Conservation (phyloP, 2,797 vertebrate species). For the Cuculus canorus region DNA sequence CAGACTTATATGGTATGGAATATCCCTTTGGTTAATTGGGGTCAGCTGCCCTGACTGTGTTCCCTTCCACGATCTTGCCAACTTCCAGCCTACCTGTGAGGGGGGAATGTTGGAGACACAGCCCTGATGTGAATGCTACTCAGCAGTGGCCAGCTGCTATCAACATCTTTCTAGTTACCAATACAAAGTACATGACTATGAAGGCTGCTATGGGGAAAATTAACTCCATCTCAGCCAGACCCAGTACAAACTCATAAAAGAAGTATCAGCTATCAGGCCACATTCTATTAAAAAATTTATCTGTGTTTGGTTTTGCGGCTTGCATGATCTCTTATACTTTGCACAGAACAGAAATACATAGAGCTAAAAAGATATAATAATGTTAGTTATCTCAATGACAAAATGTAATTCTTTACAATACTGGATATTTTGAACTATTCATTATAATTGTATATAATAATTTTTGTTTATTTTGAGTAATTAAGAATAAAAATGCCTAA, state of each 20-base stretch:
- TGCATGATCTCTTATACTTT: neutral
- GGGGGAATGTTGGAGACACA: no score
- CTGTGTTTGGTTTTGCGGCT: neutral
- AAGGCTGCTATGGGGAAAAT: no score
- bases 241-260: neutral
- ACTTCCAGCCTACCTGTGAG: no score
- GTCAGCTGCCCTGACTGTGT: no score
- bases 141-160: no score
- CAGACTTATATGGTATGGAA: no score
- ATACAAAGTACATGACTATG: no score
- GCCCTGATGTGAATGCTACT: no score
- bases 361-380: neutral
- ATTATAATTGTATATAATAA: neutral
- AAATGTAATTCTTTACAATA: neutral
- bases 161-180: no score
- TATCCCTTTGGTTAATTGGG: no score
- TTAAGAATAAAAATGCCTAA: neutral
- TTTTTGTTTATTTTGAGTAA: neutral
- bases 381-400: neutral
- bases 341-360: neutral
- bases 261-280: neutral
- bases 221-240: no score
- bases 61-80: no score
- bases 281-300: neutral
- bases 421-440: neutral